phyloP scores from a whole-genome alignment of 2,888 invertebrate species.

The Sarcophaga variegata region DNA sequence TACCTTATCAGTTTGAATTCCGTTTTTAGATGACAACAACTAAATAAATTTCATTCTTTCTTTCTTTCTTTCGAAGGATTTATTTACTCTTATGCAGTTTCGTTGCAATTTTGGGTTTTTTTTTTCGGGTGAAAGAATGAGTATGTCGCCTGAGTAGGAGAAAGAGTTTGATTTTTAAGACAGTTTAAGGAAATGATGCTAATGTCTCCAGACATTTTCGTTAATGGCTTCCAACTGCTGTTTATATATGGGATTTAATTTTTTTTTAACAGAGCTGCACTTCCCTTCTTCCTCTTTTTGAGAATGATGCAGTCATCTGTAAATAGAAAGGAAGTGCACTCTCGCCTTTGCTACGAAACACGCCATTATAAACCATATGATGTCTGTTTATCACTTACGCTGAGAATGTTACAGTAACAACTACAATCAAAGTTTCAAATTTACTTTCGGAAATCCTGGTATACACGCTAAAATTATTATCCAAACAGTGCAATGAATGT shows the following conservation, averaged over 20 bases:
- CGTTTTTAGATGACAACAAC: constrained; percentile 48
- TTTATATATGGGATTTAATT: neutral
- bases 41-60: constrained; percentile 10
- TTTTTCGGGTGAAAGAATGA: neutral
- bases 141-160: neutral
- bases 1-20: constrained; percentile 74
- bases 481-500: no score
- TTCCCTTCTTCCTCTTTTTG: no score
- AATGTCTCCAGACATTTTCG: constrained; percentile 58
- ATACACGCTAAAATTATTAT: no score
- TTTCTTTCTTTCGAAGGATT: constrained; percentile 50
- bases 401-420: no score
- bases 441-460: no score
- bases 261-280: neutral
- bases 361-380: no score
- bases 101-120: constrained; percentile 27
- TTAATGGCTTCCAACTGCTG: constrained; percentile 57
- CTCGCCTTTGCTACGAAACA: no score
- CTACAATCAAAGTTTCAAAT: no score
- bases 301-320: no score
- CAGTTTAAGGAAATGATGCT: constrained; percentile 54
- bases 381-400: no score
- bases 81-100: constrained; percentile 59
- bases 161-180: constrained; percentile 31
- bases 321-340: no score